Evolutionary conservation across 37 sponge, comb jelly and placozoan genomes (phyloP).

Genomic region (Oopsacas minuta): DNA sequence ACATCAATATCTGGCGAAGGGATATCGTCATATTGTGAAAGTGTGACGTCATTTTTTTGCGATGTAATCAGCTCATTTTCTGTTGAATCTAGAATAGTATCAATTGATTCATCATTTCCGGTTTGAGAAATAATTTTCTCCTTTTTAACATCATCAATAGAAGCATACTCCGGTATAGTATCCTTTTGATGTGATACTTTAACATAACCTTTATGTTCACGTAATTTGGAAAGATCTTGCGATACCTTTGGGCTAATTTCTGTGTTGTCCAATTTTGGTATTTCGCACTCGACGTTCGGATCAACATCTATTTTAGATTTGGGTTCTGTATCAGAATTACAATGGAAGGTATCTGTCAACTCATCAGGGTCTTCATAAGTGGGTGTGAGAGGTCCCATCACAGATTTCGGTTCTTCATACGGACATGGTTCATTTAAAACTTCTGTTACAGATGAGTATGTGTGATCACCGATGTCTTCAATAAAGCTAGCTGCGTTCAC

Average conservation of each 20-base stretch:
- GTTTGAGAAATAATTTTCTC: not conserved
- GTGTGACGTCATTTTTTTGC: no score
- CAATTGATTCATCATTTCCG: not conserved
- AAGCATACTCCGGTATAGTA: not conserved
- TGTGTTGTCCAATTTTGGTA: not conserved
- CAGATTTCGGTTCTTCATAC: not conserved
- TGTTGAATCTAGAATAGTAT: no score
- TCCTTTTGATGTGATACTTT: conserved; percentile 16
- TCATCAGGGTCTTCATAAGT: not conserved
- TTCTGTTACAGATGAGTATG: not conserved
- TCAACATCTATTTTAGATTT: not conserved
- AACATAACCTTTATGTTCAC: conserved; percentile 3
- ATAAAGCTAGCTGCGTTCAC: not conserved
- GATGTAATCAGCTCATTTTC: no score
- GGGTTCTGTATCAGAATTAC: not conserved
- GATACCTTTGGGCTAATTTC: not conserved
- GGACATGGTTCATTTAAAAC: not conserved
- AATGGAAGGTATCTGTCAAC: not conserved
- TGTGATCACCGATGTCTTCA: not conserved
- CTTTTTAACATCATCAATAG: not conserved
- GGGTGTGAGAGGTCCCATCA: not conserved
- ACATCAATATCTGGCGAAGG: no score
- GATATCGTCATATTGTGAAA: no score
- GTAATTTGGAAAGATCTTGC: not conserved
- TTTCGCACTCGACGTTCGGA: not conserved